A percentile compares a stretch with the other conserved stretches of the same genome.
Evolutionary conservation across 2,113 vertebrate species (phyloP).

Genomic region (Gallinago undulata): DNA sequence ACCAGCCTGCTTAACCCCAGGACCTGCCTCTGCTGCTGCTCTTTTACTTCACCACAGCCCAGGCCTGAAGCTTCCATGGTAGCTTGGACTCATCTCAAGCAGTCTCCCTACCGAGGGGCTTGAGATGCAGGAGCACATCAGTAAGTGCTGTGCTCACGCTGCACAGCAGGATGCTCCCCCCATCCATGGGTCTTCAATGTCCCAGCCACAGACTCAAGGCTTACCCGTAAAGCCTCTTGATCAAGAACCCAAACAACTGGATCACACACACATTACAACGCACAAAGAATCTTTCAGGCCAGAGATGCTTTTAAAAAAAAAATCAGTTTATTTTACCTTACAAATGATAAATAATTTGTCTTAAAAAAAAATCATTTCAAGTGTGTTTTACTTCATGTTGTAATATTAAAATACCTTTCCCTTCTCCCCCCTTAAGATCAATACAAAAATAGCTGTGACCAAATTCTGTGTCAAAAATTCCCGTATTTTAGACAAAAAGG

Average conservation of each 20-base stretch:
- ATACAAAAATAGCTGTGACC: slow-evolving; percentile 62
- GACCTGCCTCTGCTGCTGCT: fast-evolving
- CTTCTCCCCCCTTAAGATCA: neutral
- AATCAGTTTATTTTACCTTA: slow-evolving; percentile 79
- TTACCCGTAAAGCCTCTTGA: neutral
- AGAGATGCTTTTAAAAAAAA: slow-evolving; percentile 42
- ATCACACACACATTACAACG: neutral
- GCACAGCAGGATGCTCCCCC: neutral
- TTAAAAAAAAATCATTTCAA: slow-evolving; percentile 62
- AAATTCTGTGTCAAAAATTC: neutral
- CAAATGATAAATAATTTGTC: slow-evolving; percentile 82
- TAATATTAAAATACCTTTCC: slow-evolving; percentile 55
- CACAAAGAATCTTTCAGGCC: neutral
- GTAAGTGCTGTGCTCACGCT: fast-evolving
- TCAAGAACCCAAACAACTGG: neutral
- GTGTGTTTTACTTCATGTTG: slow-evolving; percentile 70
- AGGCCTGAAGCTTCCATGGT: fast-evolving
- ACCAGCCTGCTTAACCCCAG: neutral
- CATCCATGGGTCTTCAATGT: fast-evolving
- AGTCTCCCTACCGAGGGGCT: too few relatives aligned
- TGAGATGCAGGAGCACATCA: fast-evolving
- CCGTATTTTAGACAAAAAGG: slow-evolving; percentile 60
- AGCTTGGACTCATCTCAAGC: neutral
- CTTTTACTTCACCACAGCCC: neutral
- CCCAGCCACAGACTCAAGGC: neutral